phyloP scores from a whole-genome alignment of 2,797 vertebrate species.

The Heteromormyrus szaboi region DNA sequence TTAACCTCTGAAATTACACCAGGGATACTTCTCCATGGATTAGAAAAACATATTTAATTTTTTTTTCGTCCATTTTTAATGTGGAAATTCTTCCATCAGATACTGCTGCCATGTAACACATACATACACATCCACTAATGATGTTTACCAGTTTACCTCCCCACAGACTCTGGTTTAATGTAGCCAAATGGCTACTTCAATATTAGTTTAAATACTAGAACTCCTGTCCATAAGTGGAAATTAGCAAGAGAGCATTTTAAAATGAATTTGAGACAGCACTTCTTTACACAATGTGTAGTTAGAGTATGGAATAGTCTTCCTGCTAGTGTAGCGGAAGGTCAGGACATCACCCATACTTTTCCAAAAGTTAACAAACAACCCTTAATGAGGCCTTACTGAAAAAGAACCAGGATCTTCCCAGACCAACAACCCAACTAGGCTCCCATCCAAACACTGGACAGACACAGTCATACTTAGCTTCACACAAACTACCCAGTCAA shows the following conservation, averaged over 20 bases:
- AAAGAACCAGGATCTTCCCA: too few relatives aligned
- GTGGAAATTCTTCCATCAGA: not conserved
- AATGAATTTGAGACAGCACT: not conserved
- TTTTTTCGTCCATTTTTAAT: not conserved
- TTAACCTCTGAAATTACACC: slow-evolving; percentile 34
- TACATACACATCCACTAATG: not conserved
- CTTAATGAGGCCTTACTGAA: not conserved
- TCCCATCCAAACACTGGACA: too few relatives aligned
- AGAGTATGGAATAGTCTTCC: not conserved
- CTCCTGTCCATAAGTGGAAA: not conserved
- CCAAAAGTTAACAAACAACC: too few relatives aligned
- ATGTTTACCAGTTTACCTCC: not conserved
- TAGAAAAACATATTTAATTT: not conserved
- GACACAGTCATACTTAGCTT: too few relatives aligned
- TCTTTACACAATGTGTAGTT: not conserved
- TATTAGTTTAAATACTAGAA: not conserved
- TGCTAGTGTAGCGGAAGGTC: not conserved
- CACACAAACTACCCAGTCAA: too few relatives aligned
- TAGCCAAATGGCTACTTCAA: not conserved
- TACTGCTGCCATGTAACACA: not conserved
- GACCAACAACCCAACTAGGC: too few relatives aligned
- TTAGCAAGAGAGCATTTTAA: not conserved
- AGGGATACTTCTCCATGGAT: slow-evolving; percentile 69
- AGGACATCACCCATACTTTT: too few relatives aligned
- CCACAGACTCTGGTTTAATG: not conserved